phyloP scores from a whole-genome alignment of 2,797 vertebrate genomes.

The Sorex maritimensis region DNA sequence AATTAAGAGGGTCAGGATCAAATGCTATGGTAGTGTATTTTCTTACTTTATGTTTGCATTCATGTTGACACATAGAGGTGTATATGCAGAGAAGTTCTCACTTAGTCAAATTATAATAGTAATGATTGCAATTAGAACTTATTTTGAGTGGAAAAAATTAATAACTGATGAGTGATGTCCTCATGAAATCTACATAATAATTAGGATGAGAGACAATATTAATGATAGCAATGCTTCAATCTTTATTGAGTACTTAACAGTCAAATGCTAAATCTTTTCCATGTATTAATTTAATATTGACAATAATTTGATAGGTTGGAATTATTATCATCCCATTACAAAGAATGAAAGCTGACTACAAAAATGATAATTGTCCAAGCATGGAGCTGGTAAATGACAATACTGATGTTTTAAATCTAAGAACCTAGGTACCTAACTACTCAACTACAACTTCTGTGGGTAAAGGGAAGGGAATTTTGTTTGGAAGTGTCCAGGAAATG shows the following conservation, averaged over 20 bases:
- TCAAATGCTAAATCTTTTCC: background rate
- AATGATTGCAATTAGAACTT: background rate
- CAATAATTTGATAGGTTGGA: background rate
- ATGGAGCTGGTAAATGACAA: background rate
- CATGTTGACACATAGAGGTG: background rate
- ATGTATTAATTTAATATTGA: background rate
- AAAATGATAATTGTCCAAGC: slow-evolving; percentile 12
- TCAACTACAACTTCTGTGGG: background rate
- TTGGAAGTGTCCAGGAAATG: slow-evolving; percentile 79
- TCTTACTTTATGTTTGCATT: background rate
- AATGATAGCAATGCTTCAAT: background rate
- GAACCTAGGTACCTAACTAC: background rate
- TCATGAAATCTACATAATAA: background rate
- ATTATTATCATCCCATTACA: slow-evolving; percentile 15
- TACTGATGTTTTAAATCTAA: background rate
- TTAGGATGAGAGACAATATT: background rate
- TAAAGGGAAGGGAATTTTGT: slow-evolving; percentile 50
- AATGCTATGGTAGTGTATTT: background rate
- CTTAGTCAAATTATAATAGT: background rate
- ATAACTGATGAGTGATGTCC: background rate
- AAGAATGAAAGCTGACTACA: slow-evolving; percentile 33
- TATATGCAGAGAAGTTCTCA: background rate
- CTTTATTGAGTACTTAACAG: background rate
- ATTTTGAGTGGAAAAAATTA: background rate
- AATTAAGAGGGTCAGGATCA: background rate